Evolutionary conservation across 2,888 invertebrate species (phyloP).

Genomic region (Ctenicera cuprea): DNA sequence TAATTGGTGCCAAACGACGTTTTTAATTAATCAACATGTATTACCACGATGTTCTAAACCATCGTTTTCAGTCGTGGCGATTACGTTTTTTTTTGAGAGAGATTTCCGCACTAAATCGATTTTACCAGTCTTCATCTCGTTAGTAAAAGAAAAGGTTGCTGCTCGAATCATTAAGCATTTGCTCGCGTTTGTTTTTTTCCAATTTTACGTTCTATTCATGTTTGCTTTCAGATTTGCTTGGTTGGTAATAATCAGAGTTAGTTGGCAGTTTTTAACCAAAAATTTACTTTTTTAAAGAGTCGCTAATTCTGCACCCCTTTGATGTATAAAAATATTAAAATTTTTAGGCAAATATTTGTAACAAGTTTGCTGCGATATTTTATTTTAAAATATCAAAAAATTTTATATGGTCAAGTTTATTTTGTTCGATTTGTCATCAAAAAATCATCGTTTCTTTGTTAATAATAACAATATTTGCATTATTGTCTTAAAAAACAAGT

Average conservation of each 20-base stretch:
- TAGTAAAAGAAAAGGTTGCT: slow-evolving; percentile 11
- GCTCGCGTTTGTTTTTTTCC: not conserved
- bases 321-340: too few species aligned
- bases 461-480: too few species aligned
- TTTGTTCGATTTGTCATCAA: too few species aligned
- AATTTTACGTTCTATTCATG: not conserved
- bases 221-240: not conserved
- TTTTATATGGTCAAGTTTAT: too few species aligned
- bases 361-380: too few species aligned
- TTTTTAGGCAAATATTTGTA: too few species aligned
- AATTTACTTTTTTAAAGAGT: too few species aligned
- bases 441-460: too few species aligned
- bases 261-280: too few species aligned
- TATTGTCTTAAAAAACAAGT: too few species aligned
- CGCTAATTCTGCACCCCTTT: too few species aligned
- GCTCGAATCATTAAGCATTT: not conserved
- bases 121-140: slow-evolving; percentile 9
- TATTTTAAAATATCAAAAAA: too few species aligned
- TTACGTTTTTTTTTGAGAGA: slow-evolving; percentile 32
- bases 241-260: not conserved
- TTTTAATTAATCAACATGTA: slow-evolving; percentile 71
- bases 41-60: slow-evolving; percentile 67
- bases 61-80: slow-evolving; percentile 51
- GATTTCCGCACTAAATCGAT: slow-evolving; percentile 9
- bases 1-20: slow-evolving; percentile 72